Conservation (phyloP, 2,113 vertebrate species). For the Euleptes europaea region DNA sequence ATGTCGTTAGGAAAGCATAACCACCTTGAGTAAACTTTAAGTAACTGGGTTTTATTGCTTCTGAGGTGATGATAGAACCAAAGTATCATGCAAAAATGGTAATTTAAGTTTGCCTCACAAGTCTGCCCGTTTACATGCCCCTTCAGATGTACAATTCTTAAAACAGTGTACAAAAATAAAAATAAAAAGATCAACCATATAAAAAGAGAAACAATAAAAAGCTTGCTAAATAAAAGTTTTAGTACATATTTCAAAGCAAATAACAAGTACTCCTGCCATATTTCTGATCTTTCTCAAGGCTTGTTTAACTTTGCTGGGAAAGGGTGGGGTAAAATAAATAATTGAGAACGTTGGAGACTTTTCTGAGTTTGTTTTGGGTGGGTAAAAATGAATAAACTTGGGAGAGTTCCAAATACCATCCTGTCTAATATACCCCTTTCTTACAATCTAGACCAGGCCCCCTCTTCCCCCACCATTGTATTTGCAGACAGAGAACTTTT, state of each 20-base stretch:
- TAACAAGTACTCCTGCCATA: not conserved
- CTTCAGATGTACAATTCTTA: not conserved
- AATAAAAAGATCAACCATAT: not conserved
- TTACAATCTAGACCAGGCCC: too few species aligned
- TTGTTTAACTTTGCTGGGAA: not conserved
- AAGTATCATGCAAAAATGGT: not conserved
- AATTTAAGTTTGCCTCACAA: not conserved
- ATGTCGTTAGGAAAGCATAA: not conserved
- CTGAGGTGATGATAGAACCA: not conserved
- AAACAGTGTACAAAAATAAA: not conserved
- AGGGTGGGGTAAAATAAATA: not conserved
- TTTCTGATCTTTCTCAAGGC: not conserved
- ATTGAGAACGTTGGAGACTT: not conserved
- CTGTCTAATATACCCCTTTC: too few species aligned
- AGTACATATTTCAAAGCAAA: too few species aligned
- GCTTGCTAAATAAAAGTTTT: too few species aligned
- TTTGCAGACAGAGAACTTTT: not conserved
- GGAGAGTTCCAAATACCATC: not conserved
- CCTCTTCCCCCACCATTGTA: too few species aligned
- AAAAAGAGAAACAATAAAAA: not conserved
- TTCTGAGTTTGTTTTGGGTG: not conserved
- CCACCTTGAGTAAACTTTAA: too few species aligned
- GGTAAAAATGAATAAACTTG: not conserved
- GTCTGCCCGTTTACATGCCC: not conserved
- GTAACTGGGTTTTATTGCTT: not conserved